phyloP scores from a whole-genome alignment of 23 tunicate genomes.

The Aplidium turbinatum region DNA sequence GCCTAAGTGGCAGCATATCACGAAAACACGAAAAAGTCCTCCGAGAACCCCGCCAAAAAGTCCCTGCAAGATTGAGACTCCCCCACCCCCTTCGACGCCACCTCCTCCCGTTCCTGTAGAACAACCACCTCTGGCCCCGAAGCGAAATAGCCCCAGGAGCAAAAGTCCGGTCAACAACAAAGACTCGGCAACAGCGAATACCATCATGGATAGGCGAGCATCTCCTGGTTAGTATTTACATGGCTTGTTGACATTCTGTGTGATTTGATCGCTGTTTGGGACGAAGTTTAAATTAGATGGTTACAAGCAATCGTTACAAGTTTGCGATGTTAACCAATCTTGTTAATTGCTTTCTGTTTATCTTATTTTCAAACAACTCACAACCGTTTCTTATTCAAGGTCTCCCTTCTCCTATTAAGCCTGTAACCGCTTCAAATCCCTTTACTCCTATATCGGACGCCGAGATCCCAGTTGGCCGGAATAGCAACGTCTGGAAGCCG shows the following conservation, averaged over 20 bases:
- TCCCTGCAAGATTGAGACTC: background rate
- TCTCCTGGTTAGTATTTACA: slow-evolving; percentile 15
- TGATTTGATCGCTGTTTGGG: no score
- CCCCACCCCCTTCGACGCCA: background rate
- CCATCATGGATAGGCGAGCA: slow-evolving; percentile 26
- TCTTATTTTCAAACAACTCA: no score
- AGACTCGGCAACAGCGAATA: slow-evolving; percentile 13
- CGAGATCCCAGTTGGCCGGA: background rate
- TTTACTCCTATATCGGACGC: slow-evolving; percentile 14
- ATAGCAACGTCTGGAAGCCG: slow-evolving; percentile 9
- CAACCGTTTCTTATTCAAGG: background rate
- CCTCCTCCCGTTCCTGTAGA: slow-evolving; percentile 4
- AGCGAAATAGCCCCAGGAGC: background rate
- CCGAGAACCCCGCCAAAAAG: slow-evolving; percentile 3
- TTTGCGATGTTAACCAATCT: no score
- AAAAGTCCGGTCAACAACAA: no score
- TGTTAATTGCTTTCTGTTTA: no score
- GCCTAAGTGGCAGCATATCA: slow-evolving; percentile 50
- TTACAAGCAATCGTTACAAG: no score
- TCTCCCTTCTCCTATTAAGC: slow-evolving; percentile 82
- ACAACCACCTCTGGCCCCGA: background rate
- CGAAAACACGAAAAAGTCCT: slow-evolving; percentile 19
- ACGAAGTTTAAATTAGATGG: no score
- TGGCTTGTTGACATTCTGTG: no score
- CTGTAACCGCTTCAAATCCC: slow-evolving; percentile 32